phyloP scores from a whole-genome alignment of 2,888 invertebrate species.

The Pyrrhosoma nymphula region DNA sequence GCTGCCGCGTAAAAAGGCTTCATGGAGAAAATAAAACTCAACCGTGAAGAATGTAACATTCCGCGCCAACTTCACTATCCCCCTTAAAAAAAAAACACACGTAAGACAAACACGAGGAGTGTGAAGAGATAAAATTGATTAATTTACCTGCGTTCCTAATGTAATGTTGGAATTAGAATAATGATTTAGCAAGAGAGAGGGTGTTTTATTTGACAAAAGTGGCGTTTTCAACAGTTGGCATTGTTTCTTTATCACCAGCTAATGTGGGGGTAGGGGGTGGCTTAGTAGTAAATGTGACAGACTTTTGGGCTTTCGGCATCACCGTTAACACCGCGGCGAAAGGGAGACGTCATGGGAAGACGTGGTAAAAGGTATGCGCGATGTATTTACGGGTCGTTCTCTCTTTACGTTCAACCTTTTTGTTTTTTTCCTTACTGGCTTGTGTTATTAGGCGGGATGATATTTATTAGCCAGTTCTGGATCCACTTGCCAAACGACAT shows the following conservation, averaged over 20 bases:
- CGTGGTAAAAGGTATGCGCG: conserved; percentile 12
- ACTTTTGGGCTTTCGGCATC: neutral
- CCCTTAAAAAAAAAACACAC: neutral
- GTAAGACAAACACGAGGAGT: neutral
- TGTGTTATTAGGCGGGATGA: conserved; percentile 51
- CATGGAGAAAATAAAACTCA: neutral
- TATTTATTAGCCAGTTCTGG: conserved; percentile 60
- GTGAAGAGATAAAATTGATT: neutral
- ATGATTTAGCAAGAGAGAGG: neutral
- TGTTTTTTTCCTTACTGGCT: neutral
- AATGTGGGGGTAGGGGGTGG: no score
- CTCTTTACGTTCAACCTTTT: neutral
- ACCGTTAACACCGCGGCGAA: neutral
- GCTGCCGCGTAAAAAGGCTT: neutral
- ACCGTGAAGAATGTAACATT: neutral
- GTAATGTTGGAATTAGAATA: neutral
- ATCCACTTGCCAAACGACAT: conserved; percentile 65
- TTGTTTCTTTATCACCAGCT: neutral
- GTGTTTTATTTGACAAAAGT: neutral
- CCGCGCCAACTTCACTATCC: neutral
- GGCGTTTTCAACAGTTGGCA: neutral
- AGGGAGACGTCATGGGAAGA: neutral
- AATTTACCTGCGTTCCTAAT: neutral
- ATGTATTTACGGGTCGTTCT: conserved; percentile 30
- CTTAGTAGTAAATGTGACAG: neutral